These are phyloP conservation scores for Pogonophryne albipinna DNA, from an alignment of 2,797 vertebrate genomes.

Conservation along the genomic window DNA sequence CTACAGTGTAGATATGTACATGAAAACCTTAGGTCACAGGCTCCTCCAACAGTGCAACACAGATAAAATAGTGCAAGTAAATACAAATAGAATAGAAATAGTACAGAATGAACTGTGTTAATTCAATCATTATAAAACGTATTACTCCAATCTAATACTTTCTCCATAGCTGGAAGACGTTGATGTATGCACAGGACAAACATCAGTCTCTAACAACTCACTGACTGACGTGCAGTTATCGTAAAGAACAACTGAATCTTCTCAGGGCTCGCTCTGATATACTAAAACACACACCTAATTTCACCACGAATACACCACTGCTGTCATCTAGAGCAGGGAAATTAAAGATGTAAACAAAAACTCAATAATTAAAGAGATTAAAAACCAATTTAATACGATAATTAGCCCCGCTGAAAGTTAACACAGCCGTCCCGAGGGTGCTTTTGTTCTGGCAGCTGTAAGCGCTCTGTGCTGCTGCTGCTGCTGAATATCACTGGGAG, in stretches of 20 bases:
- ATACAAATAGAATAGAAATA: too few relatives aligned
- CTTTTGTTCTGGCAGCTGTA: neutral
- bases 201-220: conserved; percentile 1
- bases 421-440: neutral
- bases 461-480: conserved; percentile 1
- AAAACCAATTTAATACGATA: neutral
- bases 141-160: conserved; percentile 21
- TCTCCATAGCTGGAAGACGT: neutral
- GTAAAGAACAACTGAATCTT: neutral
- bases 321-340: neutral
- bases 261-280: neutral
- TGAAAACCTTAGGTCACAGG: too few relatives aligned
- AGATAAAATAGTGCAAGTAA: too few relatives aligned
- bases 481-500: neutral
- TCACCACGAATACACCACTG: neutral
- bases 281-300: neutral
- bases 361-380: neutral
- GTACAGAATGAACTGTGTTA: neutral
- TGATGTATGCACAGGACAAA: conserved; percentile 17
- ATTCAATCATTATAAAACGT: neutral
- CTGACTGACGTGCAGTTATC: neutral
- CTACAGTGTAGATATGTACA: too few relatives aligned
- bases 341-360: conserved; percentile 16
- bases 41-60: too few relatives aligned
- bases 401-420: neutral